Conservation (phyloP, 2,888 invertebrate species). For the Ichneumon xanthorius region DNA sequence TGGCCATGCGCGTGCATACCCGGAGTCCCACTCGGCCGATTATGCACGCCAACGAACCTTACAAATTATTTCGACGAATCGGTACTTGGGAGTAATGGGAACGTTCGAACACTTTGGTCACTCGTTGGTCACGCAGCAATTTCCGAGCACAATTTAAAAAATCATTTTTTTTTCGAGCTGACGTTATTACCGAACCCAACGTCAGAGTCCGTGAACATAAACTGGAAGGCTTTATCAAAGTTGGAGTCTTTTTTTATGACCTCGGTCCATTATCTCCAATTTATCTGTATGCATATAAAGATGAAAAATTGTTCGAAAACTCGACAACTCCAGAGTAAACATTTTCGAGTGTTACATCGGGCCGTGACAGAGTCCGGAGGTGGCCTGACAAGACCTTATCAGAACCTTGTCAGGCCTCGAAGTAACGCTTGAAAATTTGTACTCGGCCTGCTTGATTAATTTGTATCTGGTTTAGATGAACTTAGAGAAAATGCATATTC, state of each 20-base stretch:
- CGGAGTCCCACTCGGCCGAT: constrained; percentile 44
- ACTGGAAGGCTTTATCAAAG: not conserved
- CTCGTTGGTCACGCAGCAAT: not conserved
- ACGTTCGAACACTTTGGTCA: constrained; percentile 10
- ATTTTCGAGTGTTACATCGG: no score
- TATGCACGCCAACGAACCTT: constrained; percentile 37
- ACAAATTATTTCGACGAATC: constrained; percentile 60
- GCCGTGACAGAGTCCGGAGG: no score
- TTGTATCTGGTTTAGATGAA: no score
- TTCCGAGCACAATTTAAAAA: not conserved
- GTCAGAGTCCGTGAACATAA: not conserved
- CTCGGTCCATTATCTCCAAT: not conserved
- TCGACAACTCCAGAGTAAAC: no score
- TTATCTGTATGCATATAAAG: not conserved
- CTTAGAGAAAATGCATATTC: no score
- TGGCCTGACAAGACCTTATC: no score
- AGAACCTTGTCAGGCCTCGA: no score
- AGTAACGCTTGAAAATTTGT: no score
- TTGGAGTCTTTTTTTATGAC: not conserved
- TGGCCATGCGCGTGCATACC: constrained; percentile 47
- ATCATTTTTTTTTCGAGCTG: not conserved
- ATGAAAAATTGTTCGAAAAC: not conserved
- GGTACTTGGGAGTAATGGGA: constrained; percentile 15
- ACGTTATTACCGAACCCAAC: no score
- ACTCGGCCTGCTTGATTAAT: no score